These are phyloP conservation scores for Drosophila merina DNA, from an alignment of 2,888 invertebrate genomes.

Conservation along the genomic window DNA sequence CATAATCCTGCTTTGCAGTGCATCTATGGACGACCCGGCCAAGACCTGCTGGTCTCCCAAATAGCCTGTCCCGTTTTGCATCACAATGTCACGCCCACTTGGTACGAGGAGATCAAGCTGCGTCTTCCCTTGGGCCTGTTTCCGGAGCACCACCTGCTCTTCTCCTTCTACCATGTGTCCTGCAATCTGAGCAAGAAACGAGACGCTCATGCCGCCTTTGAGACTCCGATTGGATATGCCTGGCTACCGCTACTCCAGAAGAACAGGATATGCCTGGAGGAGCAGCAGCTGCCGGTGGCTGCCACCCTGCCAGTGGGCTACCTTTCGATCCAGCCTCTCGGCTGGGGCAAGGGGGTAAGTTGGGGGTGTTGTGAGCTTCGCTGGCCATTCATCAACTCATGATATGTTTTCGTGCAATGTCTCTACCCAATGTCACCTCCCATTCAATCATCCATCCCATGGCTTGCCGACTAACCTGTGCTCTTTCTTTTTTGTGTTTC, in stretches of 20 bases:
- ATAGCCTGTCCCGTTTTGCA: conserved; percentile 92
- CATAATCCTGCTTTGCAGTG: conserved; percentile 84
- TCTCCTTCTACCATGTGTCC: conserved; percentile 97
- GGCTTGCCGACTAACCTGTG: conserved; percentile 66
- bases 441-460: conserved; percentile 29
- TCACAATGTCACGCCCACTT: conserved; percentile 94
- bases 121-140: conserved; percentile 93
- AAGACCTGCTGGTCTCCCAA: conserved; percentile 87
- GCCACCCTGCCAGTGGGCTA: conserved; percentile 95
- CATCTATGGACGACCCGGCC: conserved; percentile 90
- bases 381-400: conserved; percentile 58
- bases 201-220: conserved; percentile 88
- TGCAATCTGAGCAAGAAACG: conserved; percentile 93
- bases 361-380: conserved; percentile 15
- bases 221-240: conserved; percentile 95
- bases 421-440: conserved; percentile 17
- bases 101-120: conserved; percentile 97
- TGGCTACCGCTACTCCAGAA: conserved; percentile 95
- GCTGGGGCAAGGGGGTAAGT: conserved; percentile 95
- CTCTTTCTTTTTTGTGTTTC: conserved; percentile 41
- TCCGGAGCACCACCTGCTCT: conserved; percentile 94
- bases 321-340: conserved; percentile 94
- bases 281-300: conserved; percentile 93
- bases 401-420: conserved; percentile 27
- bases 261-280: conserved; percentile 93